phyloP scores from a whole-genome alignment of 2,888 invertebrate genomes.

The Hermodice carunculata region DNA sequence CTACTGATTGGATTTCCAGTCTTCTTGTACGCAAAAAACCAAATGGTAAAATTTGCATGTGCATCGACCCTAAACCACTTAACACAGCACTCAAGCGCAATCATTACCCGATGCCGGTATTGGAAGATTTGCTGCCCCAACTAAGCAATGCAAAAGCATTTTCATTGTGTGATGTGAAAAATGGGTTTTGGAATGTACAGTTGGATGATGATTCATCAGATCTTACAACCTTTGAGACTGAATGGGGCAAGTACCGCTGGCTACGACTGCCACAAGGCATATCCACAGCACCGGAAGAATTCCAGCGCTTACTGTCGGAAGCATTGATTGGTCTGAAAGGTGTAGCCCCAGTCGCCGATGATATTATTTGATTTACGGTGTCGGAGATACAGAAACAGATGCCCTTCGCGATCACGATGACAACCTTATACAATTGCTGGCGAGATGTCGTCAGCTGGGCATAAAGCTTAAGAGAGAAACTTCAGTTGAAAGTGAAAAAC shows the following conservation, averaged over 20 bases:
- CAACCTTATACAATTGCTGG: conserved; percentile 12
- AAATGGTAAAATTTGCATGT: conserved; percentile 11
- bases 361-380: no score
- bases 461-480: conserved; percentile 32
- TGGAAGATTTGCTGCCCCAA: conserved; percentile 35
- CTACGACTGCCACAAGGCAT: conserved; percentile 34
- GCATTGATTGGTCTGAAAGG: conserved; percentile 30
- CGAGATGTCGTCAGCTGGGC: conserved; percentile 19
- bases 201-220: conserved; percentile 31
- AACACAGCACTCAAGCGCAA: conserved; percentile 30
- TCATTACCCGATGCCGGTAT: conserved; percentile 30
- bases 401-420: conserved; percentile 29
- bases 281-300: conserved; percentile 28
- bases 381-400: no score
- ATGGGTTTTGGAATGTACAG: conserved; percentile 29
- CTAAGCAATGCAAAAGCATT: conserved; percentile 26
- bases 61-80: conserved; percentile 35
- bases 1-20: no score
- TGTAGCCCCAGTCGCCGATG: conserved; percentile 36
- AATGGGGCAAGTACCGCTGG: conserved; percentile 30
- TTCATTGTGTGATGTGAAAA: conserved; percentile 25
- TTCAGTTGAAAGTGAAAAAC: conserved; percentile 14
- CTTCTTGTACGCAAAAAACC: no score
- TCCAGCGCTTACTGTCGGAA: conserved; percentile 28
- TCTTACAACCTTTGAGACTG: conserved; percentile 26